These are phyloP conservation scores for Anser brachyrhynchus DNA, from an alignment of 2,113 vertebrate genomes.

Conservation along the genomic window DNA sequence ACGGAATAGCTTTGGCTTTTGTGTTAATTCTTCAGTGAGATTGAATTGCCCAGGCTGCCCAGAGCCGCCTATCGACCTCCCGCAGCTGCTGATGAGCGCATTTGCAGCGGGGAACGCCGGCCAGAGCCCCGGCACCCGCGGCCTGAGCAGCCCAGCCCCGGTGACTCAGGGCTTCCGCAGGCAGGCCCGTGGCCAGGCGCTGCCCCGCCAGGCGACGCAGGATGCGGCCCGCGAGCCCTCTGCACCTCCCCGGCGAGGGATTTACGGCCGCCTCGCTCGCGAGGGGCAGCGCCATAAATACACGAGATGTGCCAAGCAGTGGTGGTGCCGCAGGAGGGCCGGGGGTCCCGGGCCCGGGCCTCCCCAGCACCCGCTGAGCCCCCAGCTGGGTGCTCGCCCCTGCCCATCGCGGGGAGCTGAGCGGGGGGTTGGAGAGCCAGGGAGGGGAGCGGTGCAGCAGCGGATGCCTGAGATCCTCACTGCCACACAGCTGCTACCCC, in stretches of 20 bases:
- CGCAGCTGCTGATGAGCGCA: not conserved
- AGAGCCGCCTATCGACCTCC: not conserved
- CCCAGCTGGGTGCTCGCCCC: no score
- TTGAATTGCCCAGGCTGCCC: fast-evolving
- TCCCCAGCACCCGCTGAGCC: no score
- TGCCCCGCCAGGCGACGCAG: not conserved
- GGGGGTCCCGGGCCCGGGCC: no score
- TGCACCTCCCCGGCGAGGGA: not conserved
- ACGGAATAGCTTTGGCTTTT: not conserved
- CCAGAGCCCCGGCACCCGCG: not conserved
- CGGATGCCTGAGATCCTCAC: no score
- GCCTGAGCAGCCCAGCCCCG: not conserved
- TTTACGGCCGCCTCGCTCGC: not conserved
- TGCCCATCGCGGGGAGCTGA: no score
- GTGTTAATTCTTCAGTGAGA: not conserved
- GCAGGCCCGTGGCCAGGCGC: fast-evolving
- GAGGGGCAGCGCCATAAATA: not conserved
- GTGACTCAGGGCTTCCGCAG: not conserved
- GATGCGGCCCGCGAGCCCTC: not conserved
- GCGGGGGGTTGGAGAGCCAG: no score
- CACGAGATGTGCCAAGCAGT: not conserved
- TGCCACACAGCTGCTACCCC: no score
- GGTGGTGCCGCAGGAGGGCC: not conserved
- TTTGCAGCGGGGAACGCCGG: not conserved
- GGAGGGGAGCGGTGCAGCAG: no score